Base-by-base conservation (phyloP, 1,140 invertebrate genomes). In the Spodoptera litura region DNA sequence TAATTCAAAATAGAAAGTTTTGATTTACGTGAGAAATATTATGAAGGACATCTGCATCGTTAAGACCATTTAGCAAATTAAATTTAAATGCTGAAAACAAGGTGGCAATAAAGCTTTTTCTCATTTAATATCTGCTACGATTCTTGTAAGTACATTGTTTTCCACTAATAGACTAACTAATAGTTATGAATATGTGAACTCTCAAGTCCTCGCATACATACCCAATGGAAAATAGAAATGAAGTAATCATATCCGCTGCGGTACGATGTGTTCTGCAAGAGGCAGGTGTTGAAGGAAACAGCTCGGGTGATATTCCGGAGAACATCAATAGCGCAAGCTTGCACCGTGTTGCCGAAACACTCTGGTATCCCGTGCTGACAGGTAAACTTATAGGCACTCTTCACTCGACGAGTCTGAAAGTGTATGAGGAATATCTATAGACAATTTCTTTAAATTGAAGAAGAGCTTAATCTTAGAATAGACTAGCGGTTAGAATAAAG, bases 351-450 rank as follows among this genome's bases (percentile, higher is more conserved):
- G 2, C 96, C 96, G 56, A 91, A 85, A 78, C 96, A 97, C 85
- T 97, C 96, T 0, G 80, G 79, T 0, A 91, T 82, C 0, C 96
- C 96, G 82, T 97, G 96, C 87, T 97, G 96, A 80, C 97, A 97
- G 4, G 80, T 73, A 66, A 89, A 87, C 78, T 51, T 51, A 70
- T 79, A 83, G 8, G 61, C 31, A 25, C 82, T 78, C 9, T 62
- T 38, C 0, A 62, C 15, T 13, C 49, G 31, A 10, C n/a, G 61
- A 35, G 82, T 85, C 81, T 85, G 77, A 35, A 87, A 85, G 49
- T 64, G 9, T 44, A 44, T n/a, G 31, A 31, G 31, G 31, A 31
- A 31, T 31, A 20, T 20, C 20, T 20, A 64, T 31, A 44, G 38
- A 25, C 3, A 51, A 25, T 11, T 51, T 25, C 52, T 44, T 44